Evolutionary conservation across 1,140 invertebrate species (phyloP).

Genomic region (Anastatus disparis): DNA sequence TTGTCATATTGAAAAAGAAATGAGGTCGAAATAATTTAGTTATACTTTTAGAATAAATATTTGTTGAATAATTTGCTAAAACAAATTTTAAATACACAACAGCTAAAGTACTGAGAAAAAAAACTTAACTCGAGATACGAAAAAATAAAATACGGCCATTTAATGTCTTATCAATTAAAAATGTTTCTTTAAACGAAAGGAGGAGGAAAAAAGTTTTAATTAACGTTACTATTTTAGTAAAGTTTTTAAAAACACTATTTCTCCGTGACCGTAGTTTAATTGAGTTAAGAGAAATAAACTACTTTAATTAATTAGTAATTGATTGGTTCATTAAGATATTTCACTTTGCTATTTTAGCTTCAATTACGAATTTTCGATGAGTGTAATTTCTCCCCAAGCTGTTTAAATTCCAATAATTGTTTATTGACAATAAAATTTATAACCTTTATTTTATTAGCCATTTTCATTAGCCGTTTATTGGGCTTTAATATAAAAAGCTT

Average conservation of each 20-base stretch:
- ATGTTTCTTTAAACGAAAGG: too few relatives aligned
- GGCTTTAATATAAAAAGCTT: too few relatives aligned
- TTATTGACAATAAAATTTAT: too few relatives aligned
- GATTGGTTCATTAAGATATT: slow-evolving; percentile 20
- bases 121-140: too few relatives aligned
- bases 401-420: not conserved
- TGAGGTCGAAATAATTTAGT: not conserved
- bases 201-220: slow-evolving; percentile 24
- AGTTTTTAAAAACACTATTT: not conserved
- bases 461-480: too few relatives aligned
- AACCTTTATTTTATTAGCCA: too few relatives aligned
- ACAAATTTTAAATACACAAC: too few relatives aligned
- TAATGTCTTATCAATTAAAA: not conserved
- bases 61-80: too few relatives aligned
- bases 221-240: not conserved
- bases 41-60: not conserved
- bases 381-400: too few relatives aligned
- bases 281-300: slow-evolving; percentile 15
- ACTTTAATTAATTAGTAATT: slow-evolving; percentile 23
- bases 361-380: too few relatives aligned
- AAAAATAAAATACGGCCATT: not conserved
- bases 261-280: not conserved
- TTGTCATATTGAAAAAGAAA: not conserved
- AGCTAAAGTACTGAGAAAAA: too few relatives aligned
- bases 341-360: not conserved